Conservation (phyloP, 2,797 vertebrate genomes). For the Zalophus californianus region DNA sequence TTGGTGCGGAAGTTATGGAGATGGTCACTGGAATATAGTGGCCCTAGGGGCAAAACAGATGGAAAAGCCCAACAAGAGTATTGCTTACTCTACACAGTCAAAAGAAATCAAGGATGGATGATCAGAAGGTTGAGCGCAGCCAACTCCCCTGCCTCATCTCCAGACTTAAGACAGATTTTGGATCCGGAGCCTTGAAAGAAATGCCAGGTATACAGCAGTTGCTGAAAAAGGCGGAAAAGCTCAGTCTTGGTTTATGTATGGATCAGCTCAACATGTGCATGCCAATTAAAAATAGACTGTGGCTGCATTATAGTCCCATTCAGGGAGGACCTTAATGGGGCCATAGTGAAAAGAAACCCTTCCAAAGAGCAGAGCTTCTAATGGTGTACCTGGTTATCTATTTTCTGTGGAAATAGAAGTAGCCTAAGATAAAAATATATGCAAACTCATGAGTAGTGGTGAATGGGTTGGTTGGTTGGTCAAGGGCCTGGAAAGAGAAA, state of each 20-base stretch:
- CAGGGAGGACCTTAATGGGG: neutral
- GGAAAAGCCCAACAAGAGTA: neutral
- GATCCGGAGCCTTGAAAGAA: neutral
- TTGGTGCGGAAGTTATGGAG: neutral
- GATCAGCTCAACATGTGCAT: neutral
- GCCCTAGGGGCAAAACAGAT: neutral
- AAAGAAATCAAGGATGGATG: neutral
- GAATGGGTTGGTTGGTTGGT: neutral
- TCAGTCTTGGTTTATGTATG: neutral
- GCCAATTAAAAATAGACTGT: neutral
- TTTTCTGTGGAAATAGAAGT: neutral
- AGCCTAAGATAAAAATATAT: neutral
- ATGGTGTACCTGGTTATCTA: neutral
- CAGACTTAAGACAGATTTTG: neutral
- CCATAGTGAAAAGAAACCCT: neutral
- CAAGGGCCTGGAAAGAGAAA: neutral
- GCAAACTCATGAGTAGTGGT: neutral
- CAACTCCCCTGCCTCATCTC: neutral
- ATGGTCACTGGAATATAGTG: neutral
- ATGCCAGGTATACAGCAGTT: neutral
- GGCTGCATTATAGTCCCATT: neutral
- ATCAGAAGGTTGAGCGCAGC: neutral
- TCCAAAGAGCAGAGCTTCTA: neutral
- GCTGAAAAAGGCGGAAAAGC: neutral
- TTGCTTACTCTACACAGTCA: neutral